Evolutionary conservation across 2,888 invertebrate genomes (phyloP).

Genomic region (Caenorhabditis japonica): DNA sequence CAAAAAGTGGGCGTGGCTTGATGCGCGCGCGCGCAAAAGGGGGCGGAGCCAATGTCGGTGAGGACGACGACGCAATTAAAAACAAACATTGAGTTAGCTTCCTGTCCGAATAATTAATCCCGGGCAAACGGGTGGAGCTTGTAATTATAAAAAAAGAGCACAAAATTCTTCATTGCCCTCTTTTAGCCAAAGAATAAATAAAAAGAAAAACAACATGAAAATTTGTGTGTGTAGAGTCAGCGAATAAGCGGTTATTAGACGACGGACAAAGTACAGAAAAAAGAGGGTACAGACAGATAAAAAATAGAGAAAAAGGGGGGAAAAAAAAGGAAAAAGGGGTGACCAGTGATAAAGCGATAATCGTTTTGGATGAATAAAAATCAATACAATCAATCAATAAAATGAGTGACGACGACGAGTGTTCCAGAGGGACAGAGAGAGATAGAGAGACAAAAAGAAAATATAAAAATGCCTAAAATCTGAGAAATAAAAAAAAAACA

Average conservation of each 20-base stretch:
- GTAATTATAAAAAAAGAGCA: no score
- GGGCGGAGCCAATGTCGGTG: neutral
- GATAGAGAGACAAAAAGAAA: neutral
- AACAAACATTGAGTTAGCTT: no score
- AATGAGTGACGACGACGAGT: neutral
- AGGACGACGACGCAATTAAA: no score
- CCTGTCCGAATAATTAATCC: no score
- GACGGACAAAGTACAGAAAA: no score
- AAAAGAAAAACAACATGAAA: slow-evolving; percentile 11
- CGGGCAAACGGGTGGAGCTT: no score
- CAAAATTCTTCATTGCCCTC: no score
- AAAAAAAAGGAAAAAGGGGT: neutral
- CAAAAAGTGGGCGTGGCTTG: no score
- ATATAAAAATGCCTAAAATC: slow-evolving; percentile 19
- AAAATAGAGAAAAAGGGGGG: slow-evolving; percentile 20
- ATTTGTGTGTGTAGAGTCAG: neutral
- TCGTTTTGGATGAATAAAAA: neutral
- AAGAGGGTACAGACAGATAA: neutral
- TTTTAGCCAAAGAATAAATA: neutral
- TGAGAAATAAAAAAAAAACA: no score
- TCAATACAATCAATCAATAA: neutral
- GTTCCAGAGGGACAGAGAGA: neutral
- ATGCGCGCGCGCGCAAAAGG: slow-evolving; percentile 1
- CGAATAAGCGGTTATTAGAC: no score
- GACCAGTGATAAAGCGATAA: slow-evolving; percentile 39